Conservation (phyloP, 2,113 vertebrate species). For the Neotoma lepida region DNA sequence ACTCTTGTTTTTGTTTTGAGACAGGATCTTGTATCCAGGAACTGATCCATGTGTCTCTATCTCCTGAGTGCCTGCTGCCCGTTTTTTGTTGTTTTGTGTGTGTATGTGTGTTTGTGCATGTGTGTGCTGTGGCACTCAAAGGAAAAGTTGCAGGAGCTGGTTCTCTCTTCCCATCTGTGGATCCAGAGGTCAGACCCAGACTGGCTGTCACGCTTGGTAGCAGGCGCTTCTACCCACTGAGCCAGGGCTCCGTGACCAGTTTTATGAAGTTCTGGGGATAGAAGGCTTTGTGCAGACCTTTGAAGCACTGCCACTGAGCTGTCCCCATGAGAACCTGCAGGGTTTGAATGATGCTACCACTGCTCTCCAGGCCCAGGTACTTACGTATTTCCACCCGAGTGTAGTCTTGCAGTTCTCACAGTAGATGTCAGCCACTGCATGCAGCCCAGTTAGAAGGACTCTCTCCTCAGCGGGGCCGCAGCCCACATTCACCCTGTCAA, state of each 20-base stretch:
- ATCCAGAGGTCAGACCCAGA: background rate
- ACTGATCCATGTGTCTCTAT: background rate
- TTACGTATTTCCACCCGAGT: slow-evolving; percentile 99
- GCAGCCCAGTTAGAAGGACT: slow-evolving; percentile 97
- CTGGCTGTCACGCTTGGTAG: background rate
- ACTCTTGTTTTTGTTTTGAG: background rate
- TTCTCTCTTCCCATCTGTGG: background rate
- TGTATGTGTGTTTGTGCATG: background rate
- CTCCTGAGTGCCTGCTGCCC: background rate
- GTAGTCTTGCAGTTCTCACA: slow-evolving; percentile 99
- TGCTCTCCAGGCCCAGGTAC: slow-evolving; percentile 65
- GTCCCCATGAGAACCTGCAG: too few species aligned
- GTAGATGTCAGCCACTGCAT: slow-evolving; percentile 99
- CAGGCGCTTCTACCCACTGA: background rate
- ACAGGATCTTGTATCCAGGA: background rate
- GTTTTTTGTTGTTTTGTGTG: too few species aligned
- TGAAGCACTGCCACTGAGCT: background rate
- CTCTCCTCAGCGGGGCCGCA: slow-evolving; percentile 98
- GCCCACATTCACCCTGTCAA: slow-evolving; percentile 95
- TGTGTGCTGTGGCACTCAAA: background rate
- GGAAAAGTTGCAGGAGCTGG: background rate
- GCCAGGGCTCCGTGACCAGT: background rate
- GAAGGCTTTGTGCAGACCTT: background rate
- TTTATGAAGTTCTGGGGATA: background rate
- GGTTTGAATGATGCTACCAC: background rate